Percentiles rank a stretch among this genome's conserved stretches.
Evolutionary conservation across 2,113 vertebrate species (phyloP).

Genomic region (Hyaena hyaena): DNA sequence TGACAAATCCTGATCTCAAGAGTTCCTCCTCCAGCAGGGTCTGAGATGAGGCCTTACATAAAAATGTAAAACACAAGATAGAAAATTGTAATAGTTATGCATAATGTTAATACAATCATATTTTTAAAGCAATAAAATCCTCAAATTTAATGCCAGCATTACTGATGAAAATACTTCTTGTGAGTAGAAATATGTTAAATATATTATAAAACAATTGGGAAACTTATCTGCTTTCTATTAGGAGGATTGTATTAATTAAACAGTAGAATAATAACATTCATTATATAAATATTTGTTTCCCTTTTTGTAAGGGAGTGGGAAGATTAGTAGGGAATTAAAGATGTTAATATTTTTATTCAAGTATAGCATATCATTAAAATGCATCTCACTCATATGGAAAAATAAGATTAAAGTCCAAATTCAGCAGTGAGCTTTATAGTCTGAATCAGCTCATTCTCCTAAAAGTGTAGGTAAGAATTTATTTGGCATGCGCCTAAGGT

Average conservation of each 20-base stretch:
- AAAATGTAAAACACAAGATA: not conserved
- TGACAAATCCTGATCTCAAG: not conserved
- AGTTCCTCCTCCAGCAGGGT: not conserved
- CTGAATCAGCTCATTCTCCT: constrained; percentile 20
- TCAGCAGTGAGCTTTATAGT: constrained; percentile 42
- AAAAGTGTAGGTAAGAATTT: constrained; percentile 36
- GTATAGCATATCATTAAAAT: constrained; percentile 50
- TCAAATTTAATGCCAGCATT: constrained; percentile 44
- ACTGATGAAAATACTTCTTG: constrained; percentile 12
- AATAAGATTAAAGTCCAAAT: constrained; percentile 59
- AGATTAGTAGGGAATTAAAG: constrained; percentile 52
- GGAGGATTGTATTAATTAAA: constrained; percentile 30
- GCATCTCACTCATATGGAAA: constrained; percentile 41
- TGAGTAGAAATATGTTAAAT: constrained; percentile 40
- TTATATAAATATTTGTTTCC: constrained; percentile 13
- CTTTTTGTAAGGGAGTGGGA: constrained; percentile 23
- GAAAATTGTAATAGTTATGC: not conserved
- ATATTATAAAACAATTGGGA: constrained; percentile 37
- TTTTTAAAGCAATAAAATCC: constrained; percentile 12
- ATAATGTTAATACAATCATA: not conserved
- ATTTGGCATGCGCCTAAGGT: not conserved
- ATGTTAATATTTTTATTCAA: constrained; percentile 60
- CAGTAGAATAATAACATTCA: constrained; percentile 16
- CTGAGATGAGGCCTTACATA: not conserved
- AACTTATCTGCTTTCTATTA: not conserved